Conservation (phyloP, 2,113 vertebrate genomes). For the Aegypius monachus region DNA sequence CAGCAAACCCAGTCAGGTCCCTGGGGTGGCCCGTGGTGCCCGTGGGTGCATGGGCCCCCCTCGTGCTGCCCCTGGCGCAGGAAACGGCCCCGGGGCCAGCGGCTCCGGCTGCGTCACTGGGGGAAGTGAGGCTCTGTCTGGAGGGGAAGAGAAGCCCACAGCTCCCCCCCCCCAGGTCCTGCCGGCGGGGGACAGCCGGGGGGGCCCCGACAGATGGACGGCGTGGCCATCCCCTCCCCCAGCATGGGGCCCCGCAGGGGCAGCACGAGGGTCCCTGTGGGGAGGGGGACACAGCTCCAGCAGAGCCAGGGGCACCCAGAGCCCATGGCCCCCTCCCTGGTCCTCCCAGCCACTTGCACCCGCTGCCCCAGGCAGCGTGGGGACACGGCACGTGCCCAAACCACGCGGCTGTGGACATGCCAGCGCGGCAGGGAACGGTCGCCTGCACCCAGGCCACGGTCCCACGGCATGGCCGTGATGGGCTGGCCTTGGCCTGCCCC, state of each 20-base stretch:
- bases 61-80: not conserved
- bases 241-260: not conserved
- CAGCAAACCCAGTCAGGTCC: not conserved
- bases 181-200: not conserved
- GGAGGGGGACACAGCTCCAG: not conserved
- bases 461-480: not conserved
- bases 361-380: not conserved
- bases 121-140: conserved; percentile 75
- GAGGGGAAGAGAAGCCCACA: conserved; percentile 49
- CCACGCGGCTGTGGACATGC: not conserved
- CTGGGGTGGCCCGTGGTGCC: not conserved
- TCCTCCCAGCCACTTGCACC: not conserved
- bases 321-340: not conserved
- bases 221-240: not conserved
- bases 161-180: not conserved
- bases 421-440: not conserved
- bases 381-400: not conserved
- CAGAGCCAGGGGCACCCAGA: not conserved
- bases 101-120: conserved; percentile 23
- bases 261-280: not conserved
- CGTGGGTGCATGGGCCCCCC: not conserved
- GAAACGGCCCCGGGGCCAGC: conserved; percentile 5
- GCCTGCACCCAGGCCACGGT: not conserved
- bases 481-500: not conserved
- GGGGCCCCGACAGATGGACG: not conserved